Percentiles rank a stretch among this genome's conserved stretches.
These are phyloP conservation scores for Elachura formosa DNA, from an alignment of 2,113 vertebrate species.

Conservation along the genomic window DNA sequence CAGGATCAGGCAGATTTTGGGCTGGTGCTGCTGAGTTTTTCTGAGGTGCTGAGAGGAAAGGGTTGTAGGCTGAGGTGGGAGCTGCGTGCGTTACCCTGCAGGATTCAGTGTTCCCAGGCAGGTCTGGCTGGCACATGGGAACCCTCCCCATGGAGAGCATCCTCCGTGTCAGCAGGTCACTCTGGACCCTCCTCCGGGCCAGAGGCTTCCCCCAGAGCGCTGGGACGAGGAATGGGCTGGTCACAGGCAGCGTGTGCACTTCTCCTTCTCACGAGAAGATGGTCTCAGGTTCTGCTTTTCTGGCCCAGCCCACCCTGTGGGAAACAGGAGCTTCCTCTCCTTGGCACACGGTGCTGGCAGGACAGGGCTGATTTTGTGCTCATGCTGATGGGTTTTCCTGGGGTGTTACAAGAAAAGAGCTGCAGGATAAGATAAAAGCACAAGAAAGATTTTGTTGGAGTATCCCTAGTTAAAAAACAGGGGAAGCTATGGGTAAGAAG, in stretches of 20 bases:
- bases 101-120: rapidly evolving
- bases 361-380: not conserved
- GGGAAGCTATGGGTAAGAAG: not conserved
- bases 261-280: not conserved
- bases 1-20: not conserved
- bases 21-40: not conserved
- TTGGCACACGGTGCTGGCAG: not conserved
- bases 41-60: not conserved
- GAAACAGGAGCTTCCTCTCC: not conserved
- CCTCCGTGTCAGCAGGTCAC: not conserved
- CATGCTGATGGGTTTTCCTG: not conserved
- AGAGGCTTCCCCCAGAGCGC: not conserved
- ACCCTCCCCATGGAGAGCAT: not conserved
- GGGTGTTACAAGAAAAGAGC: not conserved
- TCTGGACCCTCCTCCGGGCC: not conserved
- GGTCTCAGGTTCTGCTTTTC: not conserved
- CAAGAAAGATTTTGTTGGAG: not conserved
- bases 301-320: not conserved
- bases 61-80: not conserved
- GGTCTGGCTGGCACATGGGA: not conserved
- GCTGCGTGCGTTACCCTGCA: rapidly evolving
- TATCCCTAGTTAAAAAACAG: not conserved
- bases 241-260: not conserved
- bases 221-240: not conserved
- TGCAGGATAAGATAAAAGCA: not conserved